phyloP scores from a whole-genome alignment of 1,140 invertebrate species.

The Chymomyza costata region DNA sequence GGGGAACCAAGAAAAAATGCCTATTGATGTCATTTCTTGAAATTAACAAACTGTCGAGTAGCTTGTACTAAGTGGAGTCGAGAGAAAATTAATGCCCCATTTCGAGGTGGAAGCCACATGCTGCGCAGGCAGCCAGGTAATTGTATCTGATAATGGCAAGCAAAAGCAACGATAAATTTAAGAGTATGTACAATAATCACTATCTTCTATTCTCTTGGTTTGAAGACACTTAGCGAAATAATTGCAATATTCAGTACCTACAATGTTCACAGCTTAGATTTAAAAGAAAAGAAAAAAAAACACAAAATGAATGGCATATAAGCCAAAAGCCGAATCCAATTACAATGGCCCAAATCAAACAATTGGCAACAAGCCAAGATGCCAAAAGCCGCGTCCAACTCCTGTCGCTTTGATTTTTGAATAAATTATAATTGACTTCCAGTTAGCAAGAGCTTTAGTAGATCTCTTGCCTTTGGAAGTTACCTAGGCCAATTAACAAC shows the following conservation, averaged over 20 bases:
- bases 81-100: constrained; percentile 12
- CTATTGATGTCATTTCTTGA: constrained; percentile 62
- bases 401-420: constrained; percentile 33
- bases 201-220: constrained; percentile 28
- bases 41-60: constrained; percentile 34
- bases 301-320: constrained; percentile 22
- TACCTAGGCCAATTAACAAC: constrained; percentile 62
- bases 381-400: too few relatives aligned
- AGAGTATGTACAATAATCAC: constrained; percentile 31
- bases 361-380: too few relatives aligned
- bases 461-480: constrained; percentile 27
- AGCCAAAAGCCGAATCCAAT: too few relatives aligned
- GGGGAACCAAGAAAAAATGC: constrained; percentile 59
- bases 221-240: constrained; percentile 32
- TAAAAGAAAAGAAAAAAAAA: constrained; percentile 1
- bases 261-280: constrained; percentile 29
- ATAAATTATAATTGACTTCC: constrained; percentile 63
- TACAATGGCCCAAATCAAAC: too few relatives aligned
- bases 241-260: constrained; percentile 27
- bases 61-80: constrained; percentile 48
- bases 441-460: constrained; percentile 22
- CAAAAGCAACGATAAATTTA: constrained; percentile 58
- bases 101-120: constrained; percentile 19
- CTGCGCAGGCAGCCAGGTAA: constrained; percentile 35
- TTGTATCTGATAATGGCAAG: constrained; percentile 65